Conservation (phyloP, 2,113 vertebrate genomes). For the Laticauda colubrina region DNA sequence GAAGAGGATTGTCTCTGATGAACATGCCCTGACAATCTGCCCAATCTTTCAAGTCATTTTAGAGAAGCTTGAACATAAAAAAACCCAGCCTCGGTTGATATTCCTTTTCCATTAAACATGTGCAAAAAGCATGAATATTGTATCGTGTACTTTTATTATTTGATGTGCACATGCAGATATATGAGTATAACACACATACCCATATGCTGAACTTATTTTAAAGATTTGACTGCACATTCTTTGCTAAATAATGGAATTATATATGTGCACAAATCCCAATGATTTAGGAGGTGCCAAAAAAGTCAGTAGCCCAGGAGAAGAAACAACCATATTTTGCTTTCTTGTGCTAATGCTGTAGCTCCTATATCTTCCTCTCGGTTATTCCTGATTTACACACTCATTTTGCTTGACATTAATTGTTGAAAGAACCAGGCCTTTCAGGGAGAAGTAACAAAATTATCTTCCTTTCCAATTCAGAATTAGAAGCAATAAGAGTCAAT, state of each 20-base stretch:
- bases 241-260: not conserved
- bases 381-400: slow-evolving; percentile 45
- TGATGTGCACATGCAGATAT: not conserved
- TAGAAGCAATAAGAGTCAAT: slow-evolving; percentile 48
- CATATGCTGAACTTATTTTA: not conserved
- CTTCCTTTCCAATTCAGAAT: slow-evolving; percentile 56
- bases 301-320: not conserved
- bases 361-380: not conserved
- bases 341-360: slow-evolving; percentile 3
- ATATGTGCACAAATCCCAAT: not conserved
- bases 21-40: slow-evolving; percentile 8
- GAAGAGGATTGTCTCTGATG: not conserved
- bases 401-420: slow-evolving; percentile 35
- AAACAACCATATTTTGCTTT: fast-evolving
- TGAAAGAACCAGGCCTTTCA: slow-evolving; percentile 33
- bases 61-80: not conserved
- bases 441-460: slow-evolving; percentile 34
- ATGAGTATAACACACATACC: not conserved
- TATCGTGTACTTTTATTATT: not conserved
- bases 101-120: not conserved
- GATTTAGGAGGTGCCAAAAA: not conserved
- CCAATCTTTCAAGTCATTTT: slow-evolving; percentile 22
- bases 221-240: not conserved
- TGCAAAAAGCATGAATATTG: not conserved
- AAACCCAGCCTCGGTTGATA: not conserved